phyloP scores from a whole-genome alignment of 2,888 invertebrate genomes.

The Xestoiulus laeticollis region DNA sequence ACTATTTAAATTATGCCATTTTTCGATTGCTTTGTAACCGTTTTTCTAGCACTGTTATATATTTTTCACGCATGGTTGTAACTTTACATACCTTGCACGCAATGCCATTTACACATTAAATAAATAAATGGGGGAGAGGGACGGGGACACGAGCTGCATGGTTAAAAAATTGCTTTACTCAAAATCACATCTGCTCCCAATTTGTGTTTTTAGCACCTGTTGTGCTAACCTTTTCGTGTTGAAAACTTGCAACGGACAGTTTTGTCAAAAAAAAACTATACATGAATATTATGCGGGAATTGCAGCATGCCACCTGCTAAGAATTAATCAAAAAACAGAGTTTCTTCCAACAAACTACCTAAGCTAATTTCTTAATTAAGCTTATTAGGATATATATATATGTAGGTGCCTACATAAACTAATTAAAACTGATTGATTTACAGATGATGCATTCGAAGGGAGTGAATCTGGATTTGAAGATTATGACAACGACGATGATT shows the following conservation, averaged over 20 bases:
- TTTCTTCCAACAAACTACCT: too few relatives aligned
- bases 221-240: background rate
- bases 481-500: constrained; percentile 53
- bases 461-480: constrained; percentile 57
- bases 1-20: constrained; percentile 3
- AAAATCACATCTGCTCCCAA: constrained; percentile 15
- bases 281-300: background rate
- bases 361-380: too few relatives aligned
- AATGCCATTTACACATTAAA: constrained; percentile 19
- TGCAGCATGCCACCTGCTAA: constrained; percentile 4
- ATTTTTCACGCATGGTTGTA: background rate
- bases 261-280: background rate
- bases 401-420: too few relatives aligned
- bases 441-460: constrained; percentile 54
- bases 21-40: constrained; percentile 3
- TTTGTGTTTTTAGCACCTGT: constrained; percentile 26
- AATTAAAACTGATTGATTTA: constrained; percentile 3
- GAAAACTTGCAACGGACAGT: background rate
- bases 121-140: background rate
- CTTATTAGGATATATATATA: too few relatives aligned
- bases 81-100: background rate
- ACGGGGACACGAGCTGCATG: background rate
- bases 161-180: constrained; percentile 2
- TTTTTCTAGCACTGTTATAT: background rate
- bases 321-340: background rate